Percentiles rank a stretch among this genome's conserved stretches.
Evolutionary conservation across 2,888 invertebrate species (phyloP).

Genomic region (Pristionchus mayeri): DNA sequence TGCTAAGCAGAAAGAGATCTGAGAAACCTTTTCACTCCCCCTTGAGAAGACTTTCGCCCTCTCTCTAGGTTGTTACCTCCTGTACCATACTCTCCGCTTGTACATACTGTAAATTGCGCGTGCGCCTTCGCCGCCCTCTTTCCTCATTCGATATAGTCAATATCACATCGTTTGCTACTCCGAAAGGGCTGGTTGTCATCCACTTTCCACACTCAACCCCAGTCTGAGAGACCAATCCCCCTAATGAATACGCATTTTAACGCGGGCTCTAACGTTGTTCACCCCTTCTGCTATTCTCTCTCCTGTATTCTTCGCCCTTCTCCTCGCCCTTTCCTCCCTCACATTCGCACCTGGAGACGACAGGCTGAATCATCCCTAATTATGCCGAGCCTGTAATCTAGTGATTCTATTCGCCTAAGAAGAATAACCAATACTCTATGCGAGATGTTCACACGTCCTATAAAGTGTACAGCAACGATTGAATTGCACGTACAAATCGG

Average conservation of each 20-base stretch:
- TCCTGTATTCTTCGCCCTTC: not conserved
- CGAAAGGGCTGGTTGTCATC: slow-evolving; percentile 13
- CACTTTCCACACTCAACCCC: too few species aligned
- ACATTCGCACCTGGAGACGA: slow-evolving; percentile 34
- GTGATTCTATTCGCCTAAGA: not conserved
- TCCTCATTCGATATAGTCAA: slow-evolving; percentile 35
- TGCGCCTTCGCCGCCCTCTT: slow-evolving; percentile 17
- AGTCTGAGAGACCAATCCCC: slow-evolving; percentile 13
- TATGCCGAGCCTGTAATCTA: slow-evolving; percentile 28
- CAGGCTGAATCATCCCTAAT: not conserved
- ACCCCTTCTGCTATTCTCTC: slow-evolving; percentile 42
- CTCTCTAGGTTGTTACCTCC: slow-evolving; percentile 24
- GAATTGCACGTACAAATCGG: too few species aligned
- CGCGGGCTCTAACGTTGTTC: slow-evolving; percentile 45
- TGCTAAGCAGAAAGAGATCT: slow-evolving; percentile 57
- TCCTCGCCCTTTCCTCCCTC: slow-evolving; percentile 23
- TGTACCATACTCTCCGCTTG: not conserved
- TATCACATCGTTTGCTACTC: slow-evolving; percentile 13
- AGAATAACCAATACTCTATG: slow-evolving; percentile 35
- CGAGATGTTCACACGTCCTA: slow-evolving; percentile 16
- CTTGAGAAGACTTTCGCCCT: not conserved
- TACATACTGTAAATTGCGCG: not conserved
- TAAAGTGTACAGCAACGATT: not conserved
- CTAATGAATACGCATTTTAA: not conserved
- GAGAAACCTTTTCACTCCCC: slow-evolving; percentile 9